Evolutionary conservation across 2,888 invertebrate genomes (phyloP), one percentile per base, ranked within the genome.

Genomic region (Lochmaea capreae): DNA sequence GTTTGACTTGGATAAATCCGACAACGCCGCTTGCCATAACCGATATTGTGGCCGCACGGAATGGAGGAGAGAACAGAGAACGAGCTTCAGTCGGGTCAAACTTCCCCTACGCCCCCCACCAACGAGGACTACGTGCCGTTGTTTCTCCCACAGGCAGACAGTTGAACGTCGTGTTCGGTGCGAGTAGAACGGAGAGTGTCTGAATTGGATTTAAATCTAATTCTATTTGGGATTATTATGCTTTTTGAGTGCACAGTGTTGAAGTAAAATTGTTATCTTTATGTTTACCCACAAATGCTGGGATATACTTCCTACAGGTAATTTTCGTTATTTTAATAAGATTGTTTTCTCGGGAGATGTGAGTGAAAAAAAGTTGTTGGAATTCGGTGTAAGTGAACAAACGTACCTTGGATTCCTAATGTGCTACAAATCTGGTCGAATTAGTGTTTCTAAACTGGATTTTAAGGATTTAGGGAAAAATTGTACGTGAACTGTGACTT

Each of bases 281-380:
- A 89, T 89, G 89, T 88, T 86, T 87, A 88, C 89, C 89, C 88
- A 89, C 90, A 89, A 90, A 91, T 90, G 90, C 89, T 91, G 91
- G 91, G 91, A 89, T 91, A 91, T 90, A 91, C 92, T 90, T 88
- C 89, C 87, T 92, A 90, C 89, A 90, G 90, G 89, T 89, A 89
- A 87, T 33, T 52, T 61, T 59, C 16, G 49, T 39, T 68, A 57
- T 69, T 69, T 62, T 67, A 61, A 46, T 16, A 46, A 49, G 33
- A 61, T 18, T 58, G 58, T 39, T 58, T 62, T 57, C 42, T 49
- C n/a, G 14, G 49, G 69, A 69, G 69, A 66, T 52, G 69, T 73
- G 73, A 65, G 61, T 65, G 39, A 16, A 18, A 52, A 52, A 52
- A 49, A 61, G 73, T 70, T 65, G 66, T 66, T 49, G 63, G 65